Conservation (phyloP, 2,113 vertebrate species). For the Noturus placidus region DNA sequence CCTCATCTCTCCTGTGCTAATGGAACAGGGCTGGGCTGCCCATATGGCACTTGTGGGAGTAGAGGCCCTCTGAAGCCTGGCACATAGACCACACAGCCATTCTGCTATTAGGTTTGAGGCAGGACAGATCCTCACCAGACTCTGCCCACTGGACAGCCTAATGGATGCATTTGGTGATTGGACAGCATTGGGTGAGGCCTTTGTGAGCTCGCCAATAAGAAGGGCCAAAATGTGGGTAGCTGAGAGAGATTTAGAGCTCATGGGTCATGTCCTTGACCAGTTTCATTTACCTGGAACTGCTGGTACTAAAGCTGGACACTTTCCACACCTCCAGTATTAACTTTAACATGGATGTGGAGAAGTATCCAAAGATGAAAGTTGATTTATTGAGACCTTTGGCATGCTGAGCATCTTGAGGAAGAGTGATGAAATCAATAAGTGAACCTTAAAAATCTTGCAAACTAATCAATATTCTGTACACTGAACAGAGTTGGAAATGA, state of each 20-base stretch:
- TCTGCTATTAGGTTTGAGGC: slow-evolving; percentile 71
- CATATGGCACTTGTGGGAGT: slow-evolving; percentile 75
- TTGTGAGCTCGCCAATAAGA: slow-evolving; percentile 55
- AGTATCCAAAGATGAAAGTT: slow-evolving; percentile 4
- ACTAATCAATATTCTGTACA: slow-evolving; percentile 2
- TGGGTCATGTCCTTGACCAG: slow-evolving; percentile 54
- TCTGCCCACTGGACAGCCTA: slow-evolving; percentile 55
- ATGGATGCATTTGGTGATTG: slow-evolving; percentile 62
- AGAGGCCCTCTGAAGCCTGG: slow-evolving; percentile 66
- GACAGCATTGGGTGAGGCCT: slow-evolving; percentile 49
- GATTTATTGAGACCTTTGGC: slow-evolving; percentile 21
- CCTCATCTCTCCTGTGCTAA: slow-evolving; percentile 68
- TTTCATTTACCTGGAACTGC: slow-evolving; percentile 36
- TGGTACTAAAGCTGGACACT: not conserved
- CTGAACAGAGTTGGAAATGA: slow-evolving; percentile 34
- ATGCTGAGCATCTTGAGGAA: slow-evolving; percentile 1
- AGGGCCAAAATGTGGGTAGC: slow-evolving; percentile 53
- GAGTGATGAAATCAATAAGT: slow-evolving; percentile 46
- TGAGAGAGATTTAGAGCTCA: slow-evolving; percentile 23
- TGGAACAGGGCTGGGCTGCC: slow-evolving; percentile 69
- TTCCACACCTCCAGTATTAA: slow-evolving; percentile 3
- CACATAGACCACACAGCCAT: slow-evolving; percentile 59
- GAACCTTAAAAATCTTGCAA: slow-evolving; percentile 27
- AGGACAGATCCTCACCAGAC: slow-evolving; percentile 68
- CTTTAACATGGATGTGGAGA: not conserved